Percentiles rank a stretch among this genome's conserved stretches.
Evolutionary conservation across 1,140 invertebrate genomes (phyloP).

Genomic region (Cecropterus lyciades): DNA sequence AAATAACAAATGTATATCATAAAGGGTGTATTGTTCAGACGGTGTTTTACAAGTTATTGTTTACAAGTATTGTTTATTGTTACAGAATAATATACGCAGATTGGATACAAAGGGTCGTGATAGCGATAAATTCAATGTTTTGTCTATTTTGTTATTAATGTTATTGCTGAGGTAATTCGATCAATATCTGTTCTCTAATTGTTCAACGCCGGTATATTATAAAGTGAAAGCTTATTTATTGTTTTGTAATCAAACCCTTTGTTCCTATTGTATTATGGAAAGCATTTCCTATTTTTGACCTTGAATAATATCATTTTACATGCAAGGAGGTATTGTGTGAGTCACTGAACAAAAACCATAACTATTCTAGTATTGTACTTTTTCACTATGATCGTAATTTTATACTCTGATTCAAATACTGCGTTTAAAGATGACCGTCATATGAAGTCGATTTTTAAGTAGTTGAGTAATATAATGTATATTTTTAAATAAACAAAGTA

Average conservation of each 20-base stretch:
- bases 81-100: conserved; percentile 3
- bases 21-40: conserved; percentile 1
- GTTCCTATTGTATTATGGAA: conserved; percentile 14
- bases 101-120: conserved; percentile 5
- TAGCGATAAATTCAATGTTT: conserved; percentile 22
- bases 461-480: too few relatives aligned
- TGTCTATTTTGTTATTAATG: conserved; percentile 17
- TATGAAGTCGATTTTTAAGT: too few relatives aligned
- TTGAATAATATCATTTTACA: conserved; percentile 20
- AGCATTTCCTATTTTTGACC: conserved; percentile 26
- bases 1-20: not conserved
- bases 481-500: too few relatives aligned
- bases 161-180: conserved; percentile 28
- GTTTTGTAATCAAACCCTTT: conserved; percentile 14
- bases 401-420: too few relatives aligned
- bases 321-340: not conserved
- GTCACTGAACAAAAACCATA: too few relatives aligned
- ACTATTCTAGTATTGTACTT: too few relatives aligned
- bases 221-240: conserved; percentile 27
- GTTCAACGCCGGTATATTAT: conserved; percentile 16
- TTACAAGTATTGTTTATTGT: conserved; percentile 17
- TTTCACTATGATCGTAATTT: too few relatives aligned
- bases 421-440: too few relatives aligned
- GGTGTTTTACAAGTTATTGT: conserved; percentile 23
- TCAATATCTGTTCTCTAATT: conserved; percentile 20